Evolutionary conservation across 2,888 invertebrate genomes (phyloP).

Genomic region (Acleris laterana): DNA sequence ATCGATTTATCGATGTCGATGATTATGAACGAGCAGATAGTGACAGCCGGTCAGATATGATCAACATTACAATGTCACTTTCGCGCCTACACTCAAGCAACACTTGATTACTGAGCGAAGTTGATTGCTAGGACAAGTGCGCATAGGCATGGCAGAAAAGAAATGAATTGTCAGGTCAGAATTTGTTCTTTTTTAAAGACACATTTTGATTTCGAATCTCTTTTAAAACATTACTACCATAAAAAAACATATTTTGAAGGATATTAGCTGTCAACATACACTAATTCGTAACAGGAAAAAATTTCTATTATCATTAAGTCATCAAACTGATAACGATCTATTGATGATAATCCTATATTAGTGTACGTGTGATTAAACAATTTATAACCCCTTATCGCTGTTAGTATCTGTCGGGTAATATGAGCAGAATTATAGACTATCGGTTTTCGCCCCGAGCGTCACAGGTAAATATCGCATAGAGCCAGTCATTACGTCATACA

Average conservation of each 20-base stretch:
- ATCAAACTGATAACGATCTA: slow-evolving; percentile 1
- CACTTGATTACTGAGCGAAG: slow-evolving; percentile 2
- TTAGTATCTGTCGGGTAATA: slow-evolving; percentile 33
- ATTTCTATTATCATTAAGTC: not conserved
- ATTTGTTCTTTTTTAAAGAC: too few species aligned
- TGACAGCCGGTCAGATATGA: slow-evolving; percentile 27
- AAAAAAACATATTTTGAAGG: too few species aligned
- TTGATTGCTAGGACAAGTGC: not conserved
- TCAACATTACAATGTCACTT: slow-evolving; percentile 29
- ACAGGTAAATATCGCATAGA: slow-evolving; percentile 31
- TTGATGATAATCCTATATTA: slow-evolving; percentile 12
- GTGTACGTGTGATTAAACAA: slow-evolving; percentile 26
- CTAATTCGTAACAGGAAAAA: not conserved
- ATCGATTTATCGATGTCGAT: slow-evolving; percentile 25
- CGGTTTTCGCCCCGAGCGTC: slow-evolving; percentile 27
- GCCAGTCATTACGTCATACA: slow-evolving; percentile 27
- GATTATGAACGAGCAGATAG: slow-evolving; percentile 21
- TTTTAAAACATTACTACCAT: too few species aligned
- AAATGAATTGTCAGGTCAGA: too few species aligned
- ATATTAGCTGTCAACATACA: too few species aligned
- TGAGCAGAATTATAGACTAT: slow-evolving; percentile 32
- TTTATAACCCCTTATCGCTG: slow-evolving; percentile 30
- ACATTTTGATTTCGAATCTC: too few species aligned
- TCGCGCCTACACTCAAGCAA: slow-evolving; percentile 18
- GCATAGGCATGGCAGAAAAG: too few species aligned